Percentiles rank a stretch among this genome's conserved stretches.
phyloP scores from a whole-genome alignment of 2,797 vertebrate species.

The Pangasius djambal region DNA sequence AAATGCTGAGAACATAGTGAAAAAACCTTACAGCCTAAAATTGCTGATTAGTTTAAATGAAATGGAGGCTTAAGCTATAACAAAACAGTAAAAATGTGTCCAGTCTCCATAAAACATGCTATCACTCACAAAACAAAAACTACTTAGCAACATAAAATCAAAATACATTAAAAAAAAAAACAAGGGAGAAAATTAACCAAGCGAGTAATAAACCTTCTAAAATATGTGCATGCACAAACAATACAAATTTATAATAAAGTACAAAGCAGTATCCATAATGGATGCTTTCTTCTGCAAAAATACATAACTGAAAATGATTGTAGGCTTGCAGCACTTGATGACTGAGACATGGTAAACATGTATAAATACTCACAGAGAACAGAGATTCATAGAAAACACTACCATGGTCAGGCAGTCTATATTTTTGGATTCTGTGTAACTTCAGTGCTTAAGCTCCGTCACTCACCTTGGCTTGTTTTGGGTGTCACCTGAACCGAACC shows the following conservation, averaged over 20 bases:
- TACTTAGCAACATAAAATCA: conserved; percentile 30
- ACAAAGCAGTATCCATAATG: not conserved
- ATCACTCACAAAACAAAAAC: not conserved
- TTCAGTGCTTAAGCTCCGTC: conserved; percentile 35
- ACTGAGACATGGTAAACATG: not conserved
- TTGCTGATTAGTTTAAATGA: conserved; percentile 35
- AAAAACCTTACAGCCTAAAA: conserved; percentile 18
- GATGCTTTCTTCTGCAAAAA: conserved; percentile 20
- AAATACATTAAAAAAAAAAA: conserved; percentile 2
- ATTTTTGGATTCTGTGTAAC: conserved; percentile 30
- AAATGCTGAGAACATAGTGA: conserved; percentile 3
- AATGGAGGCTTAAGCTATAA: conserved; percentile 36
- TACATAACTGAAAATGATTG: conserved; percentile 14
- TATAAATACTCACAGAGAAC: not conserved
- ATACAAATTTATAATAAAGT: not conserved
- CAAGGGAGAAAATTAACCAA: conserved; percentile 7
- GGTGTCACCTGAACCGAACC: conserved; percentile 86
- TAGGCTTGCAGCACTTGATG: not conserved
- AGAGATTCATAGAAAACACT: conserved; percentile 14
- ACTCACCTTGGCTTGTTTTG: conserved; percentile 95
- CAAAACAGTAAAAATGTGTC: conserved; percentile 37
- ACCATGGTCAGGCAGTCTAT: conserved; percentile 19
- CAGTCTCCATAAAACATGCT: conserved; percentile 45
- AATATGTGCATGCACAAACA: conserved; percentile 35
- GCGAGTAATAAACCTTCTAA: conserved; percentile 14